Conservation (phyloP, 2,797 vertebrate genomes). For the Naso thynnoides region DNA sequence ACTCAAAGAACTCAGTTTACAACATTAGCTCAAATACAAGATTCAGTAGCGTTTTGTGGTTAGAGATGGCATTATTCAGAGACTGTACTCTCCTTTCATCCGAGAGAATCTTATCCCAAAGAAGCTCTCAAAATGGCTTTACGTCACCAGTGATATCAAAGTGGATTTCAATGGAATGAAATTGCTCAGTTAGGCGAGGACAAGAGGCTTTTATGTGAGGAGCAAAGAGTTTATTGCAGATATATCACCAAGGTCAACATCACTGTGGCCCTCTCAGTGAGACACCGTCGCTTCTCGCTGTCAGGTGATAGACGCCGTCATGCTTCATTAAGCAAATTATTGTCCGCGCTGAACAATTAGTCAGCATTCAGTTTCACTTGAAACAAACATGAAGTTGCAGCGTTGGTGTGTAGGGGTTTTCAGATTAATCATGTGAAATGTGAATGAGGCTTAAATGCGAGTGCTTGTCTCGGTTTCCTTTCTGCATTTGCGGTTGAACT, state of each 20-base stretch:
- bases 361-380: constrained; percentile 34
- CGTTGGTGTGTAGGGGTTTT: neutral
- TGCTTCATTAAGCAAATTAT: constrained; percentile 54
- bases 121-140: constrained; percentile 46
- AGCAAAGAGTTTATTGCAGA: constrained; percentile 55
- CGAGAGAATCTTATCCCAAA: constrained; percentile 37
- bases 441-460: constrained; percentile 46
- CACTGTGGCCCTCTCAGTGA: constrained; percentile 41
- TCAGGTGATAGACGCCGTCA: constrained; percentile 38
- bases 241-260: constrained; percentile 57
- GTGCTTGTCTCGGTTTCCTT: constrained; percentile 53
- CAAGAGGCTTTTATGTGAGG: constrained; percentile 59
- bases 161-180: constrained; percentile 61
- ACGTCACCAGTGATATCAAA: constrained; percentile 51
- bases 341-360: constrained; percentile 38
- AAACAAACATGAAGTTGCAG: constrained; percentile 3
- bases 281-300: constrained; percentile 12
- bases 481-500: constrained; percentile 55
- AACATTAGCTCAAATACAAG: constrained; percentile 23
- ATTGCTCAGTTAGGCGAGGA: constrained; percentile 58
- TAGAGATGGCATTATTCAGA: constrained; percentile 25
- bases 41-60: neutral
- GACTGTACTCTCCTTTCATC: constrained; percentile 25
- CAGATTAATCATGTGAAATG: constrained; percentile 45
- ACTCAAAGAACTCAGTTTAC: constrained; percentile 15